These are phyloP conservation scores for Frankliniella intonsa DNA, from an alignment of 2,888 invertebrate species.

Conservation along the genomic window DNA sequence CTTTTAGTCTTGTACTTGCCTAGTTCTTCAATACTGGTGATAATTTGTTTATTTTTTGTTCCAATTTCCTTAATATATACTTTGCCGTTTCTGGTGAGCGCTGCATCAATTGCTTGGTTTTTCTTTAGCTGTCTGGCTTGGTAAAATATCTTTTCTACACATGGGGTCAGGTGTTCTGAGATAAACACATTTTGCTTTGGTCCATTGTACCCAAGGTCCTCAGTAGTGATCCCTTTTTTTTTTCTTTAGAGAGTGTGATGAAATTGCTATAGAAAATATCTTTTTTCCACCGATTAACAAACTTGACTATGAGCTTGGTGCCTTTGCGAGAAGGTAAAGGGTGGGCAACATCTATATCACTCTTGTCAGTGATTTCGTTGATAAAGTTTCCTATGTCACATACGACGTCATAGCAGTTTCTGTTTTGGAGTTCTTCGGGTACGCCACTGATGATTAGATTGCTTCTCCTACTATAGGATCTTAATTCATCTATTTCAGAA, in stretches of 20 bases:
- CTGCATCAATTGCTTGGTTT: background rate
- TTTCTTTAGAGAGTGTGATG: background rate
- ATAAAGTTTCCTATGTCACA: background rate
- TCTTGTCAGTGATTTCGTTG: background rate
- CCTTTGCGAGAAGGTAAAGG: background rate
- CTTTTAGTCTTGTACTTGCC: too few relatives aligned
- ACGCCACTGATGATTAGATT: background rate
- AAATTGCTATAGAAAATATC: background rate
- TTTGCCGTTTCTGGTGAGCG: background rate
- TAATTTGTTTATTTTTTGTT: background rate
- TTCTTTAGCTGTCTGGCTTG: background rate
- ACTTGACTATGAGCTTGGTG: background rate
- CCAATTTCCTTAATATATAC: background rate
- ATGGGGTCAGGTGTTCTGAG: background rate
- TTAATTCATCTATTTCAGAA: background rate
- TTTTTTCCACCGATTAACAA: background rate
- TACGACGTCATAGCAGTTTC: background rate
- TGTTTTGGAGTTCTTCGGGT: background rate
- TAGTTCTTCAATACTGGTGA: background rate
- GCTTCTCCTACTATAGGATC: background rate
- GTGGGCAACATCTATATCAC: background rate
- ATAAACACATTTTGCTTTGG: background rate
- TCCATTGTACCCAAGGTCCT: background rate
- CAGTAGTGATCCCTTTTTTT: background rate
- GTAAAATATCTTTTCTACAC: background rate